Conservation (phyloP, 2,797 vertebrate species). For the Labroides dimidiatus region DNA sequence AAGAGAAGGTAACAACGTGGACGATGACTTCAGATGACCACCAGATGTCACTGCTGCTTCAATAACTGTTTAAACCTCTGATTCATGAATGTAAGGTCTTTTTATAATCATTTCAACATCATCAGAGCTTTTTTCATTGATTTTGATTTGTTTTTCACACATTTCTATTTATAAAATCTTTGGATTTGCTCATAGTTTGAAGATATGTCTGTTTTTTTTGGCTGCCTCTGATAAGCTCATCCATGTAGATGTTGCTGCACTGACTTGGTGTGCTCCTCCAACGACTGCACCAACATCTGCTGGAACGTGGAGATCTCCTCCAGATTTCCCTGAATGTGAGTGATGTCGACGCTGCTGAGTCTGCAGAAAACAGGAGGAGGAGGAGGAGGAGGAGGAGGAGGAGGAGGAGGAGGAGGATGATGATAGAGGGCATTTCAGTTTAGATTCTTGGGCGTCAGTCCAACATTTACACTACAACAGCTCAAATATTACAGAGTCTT, state of each 20-base stretch:
- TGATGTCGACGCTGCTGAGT: constrained; percentile 86
- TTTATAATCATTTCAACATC: too few relatives aligned
- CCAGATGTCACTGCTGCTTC: constrained; percentile 57
- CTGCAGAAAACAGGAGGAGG: constrained; percentile 72
- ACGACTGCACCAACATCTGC: constrained; percentile 92
- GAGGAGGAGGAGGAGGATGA: not conserved
- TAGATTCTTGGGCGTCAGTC: not conserved
- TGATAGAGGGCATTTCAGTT: not conserved
- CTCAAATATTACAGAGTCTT: not conserved
- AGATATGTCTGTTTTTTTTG: too few relatives aligned
- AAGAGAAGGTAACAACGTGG: too few relatives aligned
- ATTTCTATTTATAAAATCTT: too few relatives aligned
- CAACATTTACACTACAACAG: not conserved
- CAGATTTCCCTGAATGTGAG: constrained; percentile 93
- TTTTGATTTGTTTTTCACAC: too few relatives aligned
- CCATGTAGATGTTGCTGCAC: constrained; percentile 62
- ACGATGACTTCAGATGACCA: constrained; percentile 30
- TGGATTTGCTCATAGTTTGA: too few relatives aligned
- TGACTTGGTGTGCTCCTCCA: constrained; percentile 95
- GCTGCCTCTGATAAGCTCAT: too few relatives aligned
- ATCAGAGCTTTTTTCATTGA: too few relatives aligned
- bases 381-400: not conserved
- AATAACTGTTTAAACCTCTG: not conserved
- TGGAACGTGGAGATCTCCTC: constrained; percentile 97
- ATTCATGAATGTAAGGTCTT: too few relatives aligned